Evolutionary conservation across 2,797 vertebrate genomes (phyloP).

Genomic region (Halcyon badia): DNA sequence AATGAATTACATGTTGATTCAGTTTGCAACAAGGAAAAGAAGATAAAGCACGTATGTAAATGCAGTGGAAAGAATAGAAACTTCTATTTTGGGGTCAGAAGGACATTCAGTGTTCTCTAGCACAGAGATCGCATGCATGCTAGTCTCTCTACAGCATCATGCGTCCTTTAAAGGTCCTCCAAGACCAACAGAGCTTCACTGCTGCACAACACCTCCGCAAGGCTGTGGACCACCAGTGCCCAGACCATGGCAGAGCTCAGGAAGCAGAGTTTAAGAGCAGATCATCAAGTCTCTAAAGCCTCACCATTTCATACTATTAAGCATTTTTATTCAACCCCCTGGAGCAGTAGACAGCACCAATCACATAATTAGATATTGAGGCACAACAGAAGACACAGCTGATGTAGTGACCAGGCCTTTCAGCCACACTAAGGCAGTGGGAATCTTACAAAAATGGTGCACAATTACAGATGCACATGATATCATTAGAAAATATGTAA

Average conservation of each 20-base stretch:
- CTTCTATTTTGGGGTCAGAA: not conserved
- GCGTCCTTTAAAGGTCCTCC: not conserved
- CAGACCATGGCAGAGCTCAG: not conserved
- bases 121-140: fast-evolving
- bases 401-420: not conserved
- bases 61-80: not conserved
- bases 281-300: not conserved
- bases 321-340: not conserved
- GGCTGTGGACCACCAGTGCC: not conserved
- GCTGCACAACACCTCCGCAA: not conserved
- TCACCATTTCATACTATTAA: not conserved
- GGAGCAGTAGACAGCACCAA: not conserved
- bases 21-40: not conserved
- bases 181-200: not conserved
- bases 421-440: not conserved
- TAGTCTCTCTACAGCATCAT: not conserved
- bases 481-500: not conserved
- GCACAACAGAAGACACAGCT: not conserved
- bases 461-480: not conserved
- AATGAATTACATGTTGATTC: not conserved
- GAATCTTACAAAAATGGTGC: not conserved
- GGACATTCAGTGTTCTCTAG: not conserved
- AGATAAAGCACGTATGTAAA: not conserved
- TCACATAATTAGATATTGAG: not conserved
- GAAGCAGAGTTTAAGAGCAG: not conserved